A percentile compares a stretch with the other conserved stretches of the same genome.
Conservation (phyloP, 2,113 vertebrate species). For the Lepus americanus region DNA sequence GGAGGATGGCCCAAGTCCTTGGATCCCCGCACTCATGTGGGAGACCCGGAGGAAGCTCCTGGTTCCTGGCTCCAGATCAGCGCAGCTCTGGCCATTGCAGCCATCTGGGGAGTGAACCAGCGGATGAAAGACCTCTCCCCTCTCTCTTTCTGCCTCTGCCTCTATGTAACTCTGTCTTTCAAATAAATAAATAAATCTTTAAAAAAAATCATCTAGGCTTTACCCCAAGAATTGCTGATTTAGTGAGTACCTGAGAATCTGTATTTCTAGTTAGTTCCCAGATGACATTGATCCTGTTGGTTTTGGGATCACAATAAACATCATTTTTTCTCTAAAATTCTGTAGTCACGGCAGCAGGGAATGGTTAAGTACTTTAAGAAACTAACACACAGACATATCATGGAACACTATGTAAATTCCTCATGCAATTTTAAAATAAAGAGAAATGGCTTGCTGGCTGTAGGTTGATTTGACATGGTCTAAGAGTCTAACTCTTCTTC, state of each 20-base stretch:
- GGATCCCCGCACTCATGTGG: no score
- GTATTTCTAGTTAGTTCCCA: conserved; percentile 58
- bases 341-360: conserved; percentile 3
- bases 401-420: conserved; percentile 30
- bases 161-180: no score
- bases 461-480: neutral
- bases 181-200: no score
- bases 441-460: conserved; percentile 17
- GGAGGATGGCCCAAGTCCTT: no score
- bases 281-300: conserved; percentile 40
- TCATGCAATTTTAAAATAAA: conserved; percentile 57
- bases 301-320: conserved; percentile 36
- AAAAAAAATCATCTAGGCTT: neutral
- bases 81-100: no score
- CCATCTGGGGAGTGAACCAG: no score
- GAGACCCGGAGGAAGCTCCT: no score
- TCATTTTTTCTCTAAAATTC: conserved; percentile 62
- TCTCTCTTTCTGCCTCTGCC: no score
- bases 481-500: neutral
- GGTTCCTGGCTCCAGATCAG: no score
- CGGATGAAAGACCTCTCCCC: no score
- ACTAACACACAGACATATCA: conserved; percentile 59
- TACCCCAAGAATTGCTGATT: conserved; percentile 18
- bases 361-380: conserved; percentile 56
- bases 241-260: conserved; percentile 25